Evolutionary conservation across 1,140 invertebrate species (phyloP).

Genomic region (Drosophila truncata): DNA sequence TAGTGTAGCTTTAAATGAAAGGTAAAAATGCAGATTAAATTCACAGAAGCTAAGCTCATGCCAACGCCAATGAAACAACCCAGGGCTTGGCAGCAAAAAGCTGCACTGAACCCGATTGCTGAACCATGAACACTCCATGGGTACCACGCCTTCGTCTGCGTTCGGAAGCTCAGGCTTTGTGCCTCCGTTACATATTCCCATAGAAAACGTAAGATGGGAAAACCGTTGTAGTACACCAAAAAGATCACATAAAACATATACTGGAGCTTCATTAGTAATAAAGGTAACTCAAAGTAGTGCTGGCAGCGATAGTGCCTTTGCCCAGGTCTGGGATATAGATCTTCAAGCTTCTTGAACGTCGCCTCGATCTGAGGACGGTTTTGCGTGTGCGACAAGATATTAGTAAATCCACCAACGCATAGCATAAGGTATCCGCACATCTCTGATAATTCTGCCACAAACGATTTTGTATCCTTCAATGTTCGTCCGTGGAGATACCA

Average conservation of each 20-base stretch:
- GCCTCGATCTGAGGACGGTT: slow-evolving; percentile 40
- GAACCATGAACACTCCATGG: slow-evolving; percentile 57
- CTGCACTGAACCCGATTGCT: slow-evolving; percentile 7
- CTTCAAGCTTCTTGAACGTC: slow-evolving; percentile 42
- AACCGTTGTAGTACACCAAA: slow-evolving; percentile 52
- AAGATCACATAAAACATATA: slow-evolving; percentile 53
- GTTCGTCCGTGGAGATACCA: slow-evolving; percentile 21
- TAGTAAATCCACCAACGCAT: slow-evolving; percentile 24
- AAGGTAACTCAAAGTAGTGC: slow-evolving; percentile 46
- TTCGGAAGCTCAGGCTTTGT: slow-evolving; percentile 31
- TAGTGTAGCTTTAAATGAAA: slow-evolving; percentile 73
- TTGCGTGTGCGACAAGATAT: slow-evolving; percentile 47
- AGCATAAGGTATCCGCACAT: slow-evolving; percentile 56
- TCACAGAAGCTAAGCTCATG: slow-evolving; percentile 53
- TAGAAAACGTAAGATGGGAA: slow-evolving; percentile 47
- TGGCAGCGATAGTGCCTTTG: slow-evolving; percentile 26
- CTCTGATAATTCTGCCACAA: slow-evolving; percentile 57
- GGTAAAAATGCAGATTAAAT: slow-evolving; percentile 61
- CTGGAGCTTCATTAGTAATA: slow-evolving; percentile 45
- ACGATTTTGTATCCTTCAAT: not conserved
- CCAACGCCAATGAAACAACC: slow-evolving; percentile 52
- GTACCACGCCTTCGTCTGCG: slow-evolving; percentile 73
- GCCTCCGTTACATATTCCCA: slow-evolving; percentile 39
- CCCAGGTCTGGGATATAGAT: slow-evolving; percentile 31
- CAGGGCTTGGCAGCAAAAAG: slow-evolving; percentile 41